Base-by-base conservation (phyloP, 2,888 invertebrate species). In the Campoletis raptor region DNA sequence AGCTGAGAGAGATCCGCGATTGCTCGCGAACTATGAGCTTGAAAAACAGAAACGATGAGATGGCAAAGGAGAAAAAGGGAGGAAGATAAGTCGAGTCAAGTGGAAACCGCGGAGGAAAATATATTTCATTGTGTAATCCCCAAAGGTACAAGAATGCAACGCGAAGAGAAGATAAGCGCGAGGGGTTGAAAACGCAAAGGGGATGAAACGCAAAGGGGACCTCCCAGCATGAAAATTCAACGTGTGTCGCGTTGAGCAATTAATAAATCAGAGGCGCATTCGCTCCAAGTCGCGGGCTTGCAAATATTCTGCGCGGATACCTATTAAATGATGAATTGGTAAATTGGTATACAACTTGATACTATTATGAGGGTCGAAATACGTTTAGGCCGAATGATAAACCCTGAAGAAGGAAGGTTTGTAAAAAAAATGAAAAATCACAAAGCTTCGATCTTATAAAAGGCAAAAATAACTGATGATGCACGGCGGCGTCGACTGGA, bases 111-210 rank as follows among this genome's bases (percentile, higher is more conserved):
- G 48, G 82, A 81, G 76, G 24, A 57, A 76, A 40, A 77, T 93
- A 93, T 93, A 93, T 93, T 93, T 93, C 93, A 93, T 93, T 93
- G 93, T 93, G 92, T 93, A 93, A 93, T 93, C 93, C 45, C 92
- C 90, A 85, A 85, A 89, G 86, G 84, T 90, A 90, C 48, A 40
- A 90, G 90, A 89, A 90, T 92, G 90, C 88, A 73, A 72, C 54
- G 21, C 89, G 74, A 30, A 77, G 54, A 67, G 80, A 84, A 79
- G 67, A 74, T 86, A 67, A 76, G 52, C 37, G 81, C 82, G 82
- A 69, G 80, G 79, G 79, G 78, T 24, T 79, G 79, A 79, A 66
- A 69, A 74, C 37, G 79, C 76, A 45, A 76, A 64, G 79, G 76
- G 80, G 79, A 86, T 83, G 83, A 83, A 80, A 57, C 30, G 83